A percentile compares a stretch with the other conserved stretches of the same genome.
Evolutionary conservation across 2,888 invertebrate species (phyloP).

Genomic region (Orthonevra nobilis): DNA sequence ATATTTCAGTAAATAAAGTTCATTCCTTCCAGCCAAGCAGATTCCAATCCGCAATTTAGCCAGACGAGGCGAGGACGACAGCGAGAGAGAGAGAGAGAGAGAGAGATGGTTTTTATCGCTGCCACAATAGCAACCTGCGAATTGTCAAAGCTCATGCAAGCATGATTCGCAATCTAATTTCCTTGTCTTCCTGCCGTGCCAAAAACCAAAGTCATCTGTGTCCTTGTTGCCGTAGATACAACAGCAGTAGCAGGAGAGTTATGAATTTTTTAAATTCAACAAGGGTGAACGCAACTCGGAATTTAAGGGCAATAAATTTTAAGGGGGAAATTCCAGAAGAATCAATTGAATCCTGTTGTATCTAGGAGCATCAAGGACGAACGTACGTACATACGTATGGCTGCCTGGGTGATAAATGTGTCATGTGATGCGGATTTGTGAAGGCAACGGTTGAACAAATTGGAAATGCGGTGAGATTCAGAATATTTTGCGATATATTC

Average conservation of each 20-base stretch:
- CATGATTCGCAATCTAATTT: constrained; percentile 55
- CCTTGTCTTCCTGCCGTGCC: constrained; percentile 25
- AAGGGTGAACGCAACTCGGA: constrained; percentile 15
- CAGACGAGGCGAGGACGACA: too few relatives aligned
- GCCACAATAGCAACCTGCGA: constrained; percentile 26
- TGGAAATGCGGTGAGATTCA: constrained; percentile 4
- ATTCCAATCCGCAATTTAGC: constrained; percentile 43
- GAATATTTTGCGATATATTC: background rate
- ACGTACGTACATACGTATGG: too few relatives aligned
- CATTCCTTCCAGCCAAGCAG: constrained; percentile 7
- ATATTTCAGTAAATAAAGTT: constrained; percentile 40
- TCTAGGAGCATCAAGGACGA: background rate
- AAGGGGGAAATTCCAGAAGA: too few relatives aligned
- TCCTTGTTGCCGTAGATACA: background rate
- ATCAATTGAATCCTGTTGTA: constrained; percentile 43
- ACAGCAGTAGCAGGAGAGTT: too few relatives aligned
- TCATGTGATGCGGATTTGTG: constrained; percentile 33
- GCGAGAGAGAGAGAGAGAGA: too few relatives aligned
- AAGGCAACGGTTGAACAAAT: constrained; percentile 3
- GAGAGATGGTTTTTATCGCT: constrained; percentile 20
- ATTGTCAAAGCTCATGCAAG: constrained; percentile 42
- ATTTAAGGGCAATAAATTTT: constrained; percentile 43
- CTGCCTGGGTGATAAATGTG: constrained; percentile 35
- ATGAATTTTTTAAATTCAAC: constrained; percentile 51
- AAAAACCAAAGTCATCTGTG: constrained; percentile 28